Evolutionary conservation across 2,888 invertebrate genomes (phyloP).

Genomic region (Proisotoma minuta): DNA sequence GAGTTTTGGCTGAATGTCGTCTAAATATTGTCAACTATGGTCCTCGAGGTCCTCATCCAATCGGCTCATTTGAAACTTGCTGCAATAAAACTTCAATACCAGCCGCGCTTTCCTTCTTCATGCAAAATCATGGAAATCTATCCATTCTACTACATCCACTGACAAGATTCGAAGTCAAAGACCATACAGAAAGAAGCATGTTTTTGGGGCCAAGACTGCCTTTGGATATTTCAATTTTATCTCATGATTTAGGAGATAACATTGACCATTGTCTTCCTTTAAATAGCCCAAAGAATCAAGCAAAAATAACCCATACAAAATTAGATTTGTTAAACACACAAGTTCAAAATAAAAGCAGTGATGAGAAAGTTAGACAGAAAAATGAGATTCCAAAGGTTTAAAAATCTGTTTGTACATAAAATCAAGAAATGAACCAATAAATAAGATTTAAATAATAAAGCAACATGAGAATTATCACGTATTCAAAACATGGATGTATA

Average conservation of each 20-base stretch:
- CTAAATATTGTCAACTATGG: constrained; percentile 36
- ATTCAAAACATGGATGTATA: too few relatives aligned
- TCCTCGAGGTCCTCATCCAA: constrained; percentile 40
- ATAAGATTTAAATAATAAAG: too few relatives aligned
- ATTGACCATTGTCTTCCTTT: constrained; percentile 37
- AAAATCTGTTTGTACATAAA: too few relatives aligned
- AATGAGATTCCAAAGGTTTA: too few relatives aligned
- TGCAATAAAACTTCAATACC: constrained; percentile 43
- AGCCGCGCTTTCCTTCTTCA: constrained; percentile 35
- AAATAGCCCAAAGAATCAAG: not conserved
- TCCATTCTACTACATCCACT: constrained; percentile 42
- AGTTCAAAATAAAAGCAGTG: too few relatives aligned
- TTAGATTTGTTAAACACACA: too few relatives aligned
- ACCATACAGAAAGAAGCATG: constrained; percentile 39
- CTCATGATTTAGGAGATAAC: constrained; percentile 30
- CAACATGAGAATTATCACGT: too few relatives aligned
- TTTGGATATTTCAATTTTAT: constrained; percentile 31
- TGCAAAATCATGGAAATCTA: constrained; percentile 43
- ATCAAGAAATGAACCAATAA: too few relatives aligned
- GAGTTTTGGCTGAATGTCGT: constrained; percentile 34
- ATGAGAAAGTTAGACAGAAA: too few relatives aligned
- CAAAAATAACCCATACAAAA: too few relatives aligned
- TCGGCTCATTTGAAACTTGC: constrained; percentile 43
- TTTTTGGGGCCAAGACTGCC: constrained; percentile 37
- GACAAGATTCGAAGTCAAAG: constrained; percentile 38